Conservation (phyloP, 23 tunicate genomes). For the Styela plicata region DNA sequence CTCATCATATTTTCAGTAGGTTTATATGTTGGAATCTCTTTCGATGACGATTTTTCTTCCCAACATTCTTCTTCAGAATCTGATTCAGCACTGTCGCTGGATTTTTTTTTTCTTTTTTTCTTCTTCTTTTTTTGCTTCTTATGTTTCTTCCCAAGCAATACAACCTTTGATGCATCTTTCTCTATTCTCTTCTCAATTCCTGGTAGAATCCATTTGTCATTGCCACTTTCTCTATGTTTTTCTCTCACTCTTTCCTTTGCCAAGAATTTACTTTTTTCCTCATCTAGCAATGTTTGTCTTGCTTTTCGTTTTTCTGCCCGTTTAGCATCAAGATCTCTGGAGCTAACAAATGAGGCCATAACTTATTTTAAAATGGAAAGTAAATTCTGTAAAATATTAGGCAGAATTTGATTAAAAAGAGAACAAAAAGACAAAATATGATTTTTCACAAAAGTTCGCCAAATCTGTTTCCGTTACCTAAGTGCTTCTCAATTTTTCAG, state of each 20-base stretch:
- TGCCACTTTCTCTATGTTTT: conserved; percentile 35
- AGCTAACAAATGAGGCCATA: conserved; percentile 64
- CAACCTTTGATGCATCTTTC: not conserved
- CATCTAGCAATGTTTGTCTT: conserved; percentile 18
- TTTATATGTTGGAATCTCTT: not conserved
- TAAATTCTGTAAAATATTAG: no score
- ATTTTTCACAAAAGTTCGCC: no score
- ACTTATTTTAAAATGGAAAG: no score
- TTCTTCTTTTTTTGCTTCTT: conserved; percentile 43
- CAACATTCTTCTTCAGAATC: conserved; percentile 39
- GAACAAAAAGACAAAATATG: no score
- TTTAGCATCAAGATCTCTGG: conserved; percentile 29
- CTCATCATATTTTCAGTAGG: conserved; percentile 24
- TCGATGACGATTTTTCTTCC: conserved; percentile 44
- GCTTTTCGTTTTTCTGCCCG: conserved; percentile 33
- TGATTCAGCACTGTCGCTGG: conserved; percentile 2
- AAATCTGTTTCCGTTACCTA: no score
- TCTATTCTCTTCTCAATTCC: conserved; percentile 37
- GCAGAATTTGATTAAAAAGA: no score
- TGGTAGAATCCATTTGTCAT: conserved; percentile 60
- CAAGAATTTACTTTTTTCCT: conserved; percentile 29
- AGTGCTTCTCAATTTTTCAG: no score
- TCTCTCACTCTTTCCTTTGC: conserved; percentile 30
- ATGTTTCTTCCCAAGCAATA: not conserved
- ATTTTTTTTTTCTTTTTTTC: conserved; percentile 31